These are phyloP conservation scores for Cheilosia pagana DNA, from an alignment of 2,888 invertebrate genomes.

Conservation along the genomic window DNA sequence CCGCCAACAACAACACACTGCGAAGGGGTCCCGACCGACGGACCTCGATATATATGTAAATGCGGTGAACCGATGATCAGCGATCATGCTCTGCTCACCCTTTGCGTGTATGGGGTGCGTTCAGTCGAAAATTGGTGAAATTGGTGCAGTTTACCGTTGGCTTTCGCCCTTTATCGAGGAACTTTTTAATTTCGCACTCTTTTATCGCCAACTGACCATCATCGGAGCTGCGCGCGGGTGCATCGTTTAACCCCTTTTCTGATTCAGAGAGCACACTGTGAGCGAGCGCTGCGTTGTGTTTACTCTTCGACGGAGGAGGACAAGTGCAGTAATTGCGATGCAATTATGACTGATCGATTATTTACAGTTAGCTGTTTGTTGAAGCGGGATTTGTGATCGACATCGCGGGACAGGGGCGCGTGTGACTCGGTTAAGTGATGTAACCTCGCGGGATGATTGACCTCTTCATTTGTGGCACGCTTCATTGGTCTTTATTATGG, in stretches of 20 bases:
- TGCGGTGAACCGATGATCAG: slow-evolving; percentile 49
- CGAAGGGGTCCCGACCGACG: slow-evolving; percentile 33
- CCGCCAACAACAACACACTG: slow-evolving; percentile 1
- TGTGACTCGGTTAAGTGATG: slow-evolving; percentile 47
- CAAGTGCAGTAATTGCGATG: slow-evolving; percentile 71
- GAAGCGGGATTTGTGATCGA: slow-evolving; percentile 60
- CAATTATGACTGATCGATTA: slow-evolving; percentile 67
- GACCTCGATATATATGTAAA: slow-evolving; percentile 35
- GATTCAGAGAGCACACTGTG: slow-evolving; percentile 17
- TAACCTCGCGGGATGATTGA: slow-evolving; percentile 67
- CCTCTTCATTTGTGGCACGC: slow-evolving; percentile 65
- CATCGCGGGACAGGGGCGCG: slow-evolving; percentile 13
- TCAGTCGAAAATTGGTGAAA: slow-evolving; percentile 32
- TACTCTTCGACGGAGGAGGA: slow-evolving; percentile 1
- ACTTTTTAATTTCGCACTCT: slow-evolving; percentile 68
- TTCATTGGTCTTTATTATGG: slow-evolving; percentile 56
- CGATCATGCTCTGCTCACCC: slow-evolving; percentile 36
- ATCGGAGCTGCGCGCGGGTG: slow-evolving; percentile 12
- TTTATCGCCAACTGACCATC: slow-evolving; percentile 48
- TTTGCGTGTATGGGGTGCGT: slow-evolving; percentile 31
- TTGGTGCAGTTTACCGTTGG: slow-evolving; percentile 68
- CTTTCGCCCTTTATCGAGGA: slow-evolving; percentile 54
- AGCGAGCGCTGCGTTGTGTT: too few relatives aligned
- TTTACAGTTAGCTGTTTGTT: slow-evolving; percentile 70
- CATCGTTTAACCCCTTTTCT: slow-evolving; percentile 35